Evolutionary conservation across 2,797 vertebrate genomes (phyloP), one percentile per base, ranked within the genome.

Genomic region (Schizopygopsis malacanthus): DNA sequence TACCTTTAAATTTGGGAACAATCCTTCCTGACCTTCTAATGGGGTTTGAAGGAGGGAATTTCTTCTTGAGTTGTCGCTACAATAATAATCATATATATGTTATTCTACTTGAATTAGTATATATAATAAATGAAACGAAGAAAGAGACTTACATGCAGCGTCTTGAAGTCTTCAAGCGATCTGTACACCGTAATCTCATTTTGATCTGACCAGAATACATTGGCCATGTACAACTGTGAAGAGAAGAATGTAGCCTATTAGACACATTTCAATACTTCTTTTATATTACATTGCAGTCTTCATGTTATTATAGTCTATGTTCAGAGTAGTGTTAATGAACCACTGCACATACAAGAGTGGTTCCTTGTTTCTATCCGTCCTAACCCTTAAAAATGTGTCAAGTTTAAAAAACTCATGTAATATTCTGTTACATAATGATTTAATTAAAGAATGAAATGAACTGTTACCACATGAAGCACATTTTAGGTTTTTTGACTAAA

Each of bases 171-270:
- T 54, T 43, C 6, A 8, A 95, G 92, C 0, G 88, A 91, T 90
- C 96, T 93, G 90, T 96, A 95, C 69, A 96, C 85, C 0, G 93
- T 85, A 47, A 95, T 93, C 3, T 96, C 93, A 72, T 86, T 93
- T 79, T 95, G 87, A 81, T 96, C 93, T 0, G 96, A 95, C 96
- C 96, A 96, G 13, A 94, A 88, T 89, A 96, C 95, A 0, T 94
- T 94, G 2, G 90, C 89, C 82, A 96, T 92, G 88, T 92, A 95
- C 92, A 95, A 82, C 96, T 96, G 61, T 45, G 77, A 43, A 81
- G 79, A 7, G 11, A 81, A 39, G 4, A 54, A 18, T n/a, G 9
- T 41, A 33, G 33, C 33, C 33, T 33, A 50, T 67, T 47, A 12
- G n/a, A 81, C 3, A 8, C 20, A 4, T 50, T 52, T 54, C 13